phyloP scores from a whole-genome alignment of 1,140 invertebrate species.

The Polypedilum vanderplanki region DNA sequence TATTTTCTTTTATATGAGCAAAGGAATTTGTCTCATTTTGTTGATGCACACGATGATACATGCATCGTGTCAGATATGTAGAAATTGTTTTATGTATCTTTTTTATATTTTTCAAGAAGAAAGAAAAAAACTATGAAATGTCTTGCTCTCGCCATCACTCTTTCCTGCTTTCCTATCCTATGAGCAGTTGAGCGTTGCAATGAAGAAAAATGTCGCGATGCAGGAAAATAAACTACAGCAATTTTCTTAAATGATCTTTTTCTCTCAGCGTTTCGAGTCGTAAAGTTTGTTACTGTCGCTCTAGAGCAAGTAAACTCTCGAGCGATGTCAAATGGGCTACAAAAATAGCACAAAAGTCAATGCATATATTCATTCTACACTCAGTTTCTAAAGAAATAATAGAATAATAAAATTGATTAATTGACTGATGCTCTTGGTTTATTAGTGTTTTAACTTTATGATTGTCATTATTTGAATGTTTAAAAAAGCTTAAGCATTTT shows the following conservation, averaged over 20 bases:
- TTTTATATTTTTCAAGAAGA: slow-evolving; percentile 6
- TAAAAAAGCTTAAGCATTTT: too few relatives aligned
- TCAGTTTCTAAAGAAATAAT: too few relatives aligned
- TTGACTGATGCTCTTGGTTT: too few relatives aligned
- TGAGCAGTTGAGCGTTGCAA: too few relatives aligned
- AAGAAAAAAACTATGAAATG: too few relatives aligned
- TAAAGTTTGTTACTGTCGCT: too few relatives aligned
- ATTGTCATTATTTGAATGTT: too few relatives aligned
- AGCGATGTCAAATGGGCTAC: not conserved
- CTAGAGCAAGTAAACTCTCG: not conserved
- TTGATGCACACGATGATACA: slow-evolving; percentile 7
- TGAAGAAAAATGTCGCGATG: slow-evolving; percentile 7
- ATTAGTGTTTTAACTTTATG: too few relatives aligned
- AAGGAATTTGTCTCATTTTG: slow-evolving; percentile 10
- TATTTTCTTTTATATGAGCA: not conserved
- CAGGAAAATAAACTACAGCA: not conserved
- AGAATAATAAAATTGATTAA: too few relatives aligned
- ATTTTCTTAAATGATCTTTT: too few relatives aligned
- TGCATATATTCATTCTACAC: not conserved
- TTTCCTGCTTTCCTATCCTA: too few relatives aligned
- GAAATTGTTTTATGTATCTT: slow-evolving; percentile 9
- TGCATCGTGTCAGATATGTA: not conserved
- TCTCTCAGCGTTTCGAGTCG: too few relatives aligned
- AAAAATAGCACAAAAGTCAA: slow-evolving; percentile 19
- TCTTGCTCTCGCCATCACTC: not conserved